phyloP scores from a whole-genome alignment of 1,140 invertebrate genomes.

The Vollenhovia emeryi region DNA sequence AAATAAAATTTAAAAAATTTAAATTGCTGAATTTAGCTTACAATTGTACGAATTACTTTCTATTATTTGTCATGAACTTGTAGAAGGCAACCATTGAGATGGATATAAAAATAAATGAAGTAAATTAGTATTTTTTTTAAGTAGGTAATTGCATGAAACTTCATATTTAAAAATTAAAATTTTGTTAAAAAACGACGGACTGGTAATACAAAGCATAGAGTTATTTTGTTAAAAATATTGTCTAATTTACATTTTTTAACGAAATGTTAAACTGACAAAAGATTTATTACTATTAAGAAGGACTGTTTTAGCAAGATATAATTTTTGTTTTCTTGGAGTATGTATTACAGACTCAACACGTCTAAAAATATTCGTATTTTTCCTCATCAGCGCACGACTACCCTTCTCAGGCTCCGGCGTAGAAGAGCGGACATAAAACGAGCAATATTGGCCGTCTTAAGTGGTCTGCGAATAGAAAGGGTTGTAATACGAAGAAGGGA shows the following conservation, averaged over 20 bases:
- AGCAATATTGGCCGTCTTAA: constrained; percentile 63
- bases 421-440: background rate
- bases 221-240: background rate
- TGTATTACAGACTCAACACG: background rate
- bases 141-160: background rate
- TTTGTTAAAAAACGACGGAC: background rate
- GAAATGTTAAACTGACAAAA: background rate
- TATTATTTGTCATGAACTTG: background rate
- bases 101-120: background rate
- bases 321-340: too few relatives aligned
- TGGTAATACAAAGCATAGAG: background rate
- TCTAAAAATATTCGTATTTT: background rate
- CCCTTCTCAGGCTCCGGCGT: background rate
- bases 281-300: too few relatives aligned
- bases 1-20: background rate
- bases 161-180: background rate
- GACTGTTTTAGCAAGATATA: too few relatives aligned
- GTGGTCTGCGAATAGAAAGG: background rate
- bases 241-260: background rate
- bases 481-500: background rate
- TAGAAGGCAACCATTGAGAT: background rate
- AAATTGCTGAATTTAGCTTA: background rate
- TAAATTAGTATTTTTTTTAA: background rate
- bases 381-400: background rate
- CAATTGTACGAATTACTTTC: background rate